phyloP scores from a whole-genome alignment of 2,113 vertebrate genomes.

The Centrocercus urophasianus region DNA sequence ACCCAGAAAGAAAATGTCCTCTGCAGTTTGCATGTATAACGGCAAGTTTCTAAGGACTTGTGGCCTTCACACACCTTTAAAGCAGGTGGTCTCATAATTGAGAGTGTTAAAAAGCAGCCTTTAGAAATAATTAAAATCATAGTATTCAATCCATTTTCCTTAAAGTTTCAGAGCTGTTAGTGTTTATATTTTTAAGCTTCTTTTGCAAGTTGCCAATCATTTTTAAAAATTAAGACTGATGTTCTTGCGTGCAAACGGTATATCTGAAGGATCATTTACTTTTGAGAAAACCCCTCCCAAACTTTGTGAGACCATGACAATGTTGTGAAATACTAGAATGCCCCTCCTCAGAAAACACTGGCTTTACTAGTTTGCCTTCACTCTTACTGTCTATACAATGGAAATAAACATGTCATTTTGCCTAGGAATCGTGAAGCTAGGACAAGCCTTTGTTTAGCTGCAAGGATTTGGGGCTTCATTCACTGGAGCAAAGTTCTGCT shows the following conservation, averaged over 20 bases:
- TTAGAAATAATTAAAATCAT: not conserved
- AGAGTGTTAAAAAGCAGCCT: not conserved
- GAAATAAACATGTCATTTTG: not conserved
- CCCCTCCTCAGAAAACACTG: not conserved
- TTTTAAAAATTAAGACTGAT: rapidly evolving
- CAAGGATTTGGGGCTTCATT: not conserved
- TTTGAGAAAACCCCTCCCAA: not conserved
- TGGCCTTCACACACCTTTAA: not conserved
- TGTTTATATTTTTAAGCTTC: not conserved
- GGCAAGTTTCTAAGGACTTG: not conserved
- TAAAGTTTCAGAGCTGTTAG: not conserved
- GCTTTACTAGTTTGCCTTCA: not conserved
- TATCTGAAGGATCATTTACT: not conserved
- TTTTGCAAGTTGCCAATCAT: not conserved
- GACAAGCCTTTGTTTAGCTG: not conserved
- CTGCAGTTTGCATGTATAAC: rapidly evolving
- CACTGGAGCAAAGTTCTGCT: not conserved
- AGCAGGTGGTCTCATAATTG: not conserved
- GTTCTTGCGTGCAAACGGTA: not conserved
- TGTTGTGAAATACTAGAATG: not conserved
- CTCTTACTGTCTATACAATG: not conserved
- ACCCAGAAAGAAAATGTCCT: not conserved
- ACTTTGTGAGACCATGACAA: not conserved
- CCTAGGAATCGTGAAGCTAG: not conserved
- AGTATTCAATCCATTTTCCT: not conserved